These are phyloP conservation scores for Harmothoe impar DNA, from an alignment of 2,888 invertebrate species.

Conservation along the genomic window DNA sequence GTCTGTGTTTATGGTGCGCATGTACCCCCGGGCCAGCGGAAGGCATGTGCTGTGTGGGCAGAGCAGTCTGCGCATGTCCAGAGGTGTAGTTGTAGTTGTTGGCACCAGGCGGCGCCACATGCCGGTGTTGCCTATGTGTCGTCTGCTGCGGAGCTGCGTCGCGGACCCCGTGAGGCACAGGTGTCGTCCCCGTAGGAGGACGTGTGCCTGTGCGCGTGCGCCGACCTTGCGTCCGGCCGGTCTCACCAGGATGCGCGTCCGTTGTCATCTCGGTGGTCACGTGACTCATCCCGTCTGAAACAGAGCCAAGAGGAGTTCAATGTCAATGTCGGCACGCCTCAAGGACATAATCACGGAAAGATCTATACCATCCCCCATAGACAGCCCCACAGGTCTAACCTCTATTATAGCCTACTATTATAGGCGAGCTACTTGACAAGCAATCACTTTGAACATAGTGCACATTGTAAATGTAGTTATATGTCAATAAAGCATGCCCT, in stretches of 20 bases:
- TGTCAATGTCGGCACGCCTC: neutral
- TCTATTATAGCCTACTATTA: no score
- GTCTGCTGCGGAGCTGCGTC: neutral
- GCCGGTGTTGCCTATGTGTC: slow-evolving; percentile 6
- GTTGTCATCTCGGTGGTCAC: neutral
- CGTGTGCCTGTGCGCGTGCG: slow-evolving; percentile 50
- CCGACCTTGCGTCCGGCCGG: neutral
- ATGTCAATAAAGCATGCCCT: neutral
- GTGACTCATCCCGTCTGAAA: slow-evolving; percentile 27
- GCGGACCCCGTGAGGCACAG: neutral
- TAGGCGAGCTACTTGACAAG: no score
- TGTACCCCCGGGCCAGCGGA: neutral
- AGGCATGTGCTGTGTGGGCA: neutral
- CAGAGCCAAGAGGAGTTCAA: slow-evolving; percentile 42
- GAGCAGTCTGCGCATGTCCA: slow-evolving; percentile 1
- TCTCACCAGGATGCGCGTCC: neutral
- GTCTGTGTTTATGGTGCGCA: slow-evolving; percentile 9
- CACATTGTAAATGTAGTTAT: neutral
- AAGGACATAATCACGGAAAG: slow-evolving; percentile 9
- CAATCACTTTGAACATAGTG: neutral
- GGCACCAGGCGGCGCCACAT: neutral
- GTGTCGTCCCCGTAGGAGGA: slow-evolving; percentile 40
- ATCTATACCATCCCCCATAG: neutral
- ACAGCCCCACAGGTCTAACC: neutral
- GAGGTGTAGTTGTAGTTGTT: no score